Evolutionary conservation across 2,113 vertebrate genomes (phyloP).

Genomic region (Oreotrochilus melanogaster): DNA sequence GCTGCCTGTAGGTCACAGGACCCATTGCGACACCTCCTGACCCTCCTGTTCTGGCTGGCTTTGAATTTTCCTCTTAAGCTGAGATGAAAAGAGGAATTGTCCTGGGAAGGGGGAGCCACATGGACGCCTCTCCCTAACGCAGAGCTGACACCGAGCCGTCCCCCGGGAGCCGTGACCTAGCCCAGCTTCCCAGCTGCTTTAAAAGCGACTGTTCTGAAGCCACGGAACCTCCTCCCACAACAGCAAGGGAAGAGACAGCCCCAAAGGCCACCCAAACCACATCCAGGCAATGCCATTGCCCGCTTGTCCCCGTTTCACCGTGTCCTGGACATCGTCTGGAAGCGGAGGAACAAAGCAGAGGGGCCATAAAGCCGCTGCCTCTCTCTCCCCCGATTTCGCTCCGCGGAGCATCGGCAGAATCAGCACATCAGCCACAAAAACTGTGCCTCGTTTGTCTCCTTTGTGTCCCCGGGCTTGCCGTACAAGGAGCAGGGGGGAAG

Average conservation of each 20-base stretch:
- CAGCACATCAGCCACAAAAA: background rate
- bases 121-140: rapidly evolving
- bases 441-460: constrained; percentile 14
- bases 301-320: background rate
- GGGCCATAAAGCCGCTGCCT: background rate
- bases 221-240: background rate
- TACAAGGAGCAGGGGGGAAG: background rate
- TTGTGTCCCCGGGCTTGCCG: constrained; percentile 13
- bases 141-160: background rate
- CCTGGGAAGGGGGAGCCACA: background rate
- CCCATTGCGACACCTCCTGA: background rate
- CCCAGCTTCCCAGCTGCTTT: background rate
- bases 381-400: background rate
- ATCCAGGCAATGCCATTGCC: background rate
- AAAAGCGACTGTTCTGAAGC: background rate
- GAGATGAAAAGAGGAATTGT: constrained; percentile 31
- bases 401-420: background rate
- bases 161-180: background rate
- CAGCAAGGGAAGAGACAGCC: background rate
- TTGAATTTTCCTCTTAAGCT: background rate
- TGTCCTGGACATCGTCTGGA: background rate
- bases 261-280: background rate
- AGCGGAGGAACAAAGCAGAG: background rate
- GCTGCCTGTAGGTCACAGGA: background rate
- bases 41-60: background rate